Evolutionary conservation across 2,113 vertebrate genomes (phyloP).

Genomic region (Pithys albifrons): DNA sequence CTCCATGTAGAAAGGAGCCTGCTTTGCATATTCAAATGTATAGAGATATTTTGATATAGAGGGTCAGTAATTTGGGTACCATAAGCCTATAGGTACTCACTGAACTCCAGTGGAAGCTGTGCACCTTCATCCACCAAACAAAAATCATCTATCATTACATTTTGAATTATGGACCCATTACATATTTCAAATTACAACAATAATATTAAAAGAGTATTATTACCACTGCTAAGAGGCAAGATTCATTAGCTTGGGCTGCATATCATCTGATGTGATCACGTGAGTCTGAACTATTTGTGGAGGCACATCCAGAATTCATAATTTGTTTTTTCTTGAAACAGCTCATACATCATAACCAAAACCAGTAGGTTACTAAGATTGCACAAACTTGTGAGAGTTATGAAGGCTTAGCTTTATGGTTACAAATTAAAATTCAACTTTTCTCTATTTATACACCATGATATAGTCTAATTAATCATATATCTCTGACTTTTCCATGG

Average conservation of each 20-base stretch:
- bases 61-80: background rate
- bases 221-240: background rate
- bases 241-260: background rate
- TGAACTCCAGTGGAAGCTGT: background rate
- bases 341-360: background rate
- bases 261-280: background rate
- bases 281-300: background rate
- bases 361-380: background rate
- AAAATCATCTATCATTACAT: background rate
- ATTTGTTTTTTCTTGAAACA: background rate
- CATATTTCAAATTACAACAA: background rate
- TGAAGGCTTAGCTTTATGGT: background rate
- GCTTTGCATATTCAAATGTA: background rate
- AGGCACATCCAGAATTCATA: background rate
- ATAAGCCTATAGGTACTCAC: background rate
- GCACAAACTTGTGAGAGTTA: background rate
- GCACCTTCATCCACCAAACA: background rate
- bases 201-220: background rate
- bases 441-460: background rate
- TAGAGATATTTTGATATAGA: background rate
- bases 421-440: background rate
- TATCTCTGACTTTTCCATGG: background rate
- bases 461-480: background rate
- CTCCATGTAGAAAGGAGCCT: background rate
- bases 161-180: background rate